Conservation (phyloP, 1,140 invertebrate genomes). For the Macrostomum lignano region DNA sequence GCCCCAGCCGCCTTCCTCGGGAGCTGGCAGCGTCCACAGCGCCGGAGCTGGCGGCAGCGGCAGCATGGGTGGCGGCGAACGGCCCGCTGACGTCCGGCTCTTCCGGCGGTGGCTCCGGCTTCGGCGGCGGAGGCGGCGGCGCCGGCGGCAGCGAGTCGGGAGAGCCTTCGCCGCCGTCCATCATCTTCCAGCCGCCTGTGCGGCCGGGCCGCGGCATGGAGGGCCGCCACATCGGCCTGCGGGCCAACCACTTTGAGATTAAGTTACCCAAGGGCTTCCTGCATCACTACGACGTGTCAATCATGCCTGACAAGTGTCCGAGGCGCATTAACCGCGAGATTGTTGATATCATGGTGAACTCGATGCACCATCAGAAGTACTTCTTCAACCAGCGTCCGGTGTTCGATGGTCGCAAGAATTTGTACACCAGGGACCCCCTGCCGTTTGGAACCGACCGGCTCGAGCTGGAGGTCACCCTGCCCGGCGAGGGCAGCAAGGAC, state of each 20-base stretch:
- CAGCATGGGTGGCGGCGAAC: no score
- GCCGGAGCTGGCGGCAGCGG: no score
- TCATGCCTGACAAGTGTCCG: conserved; percentile 96
- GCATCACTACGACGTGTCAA: conserved; percentile 81
- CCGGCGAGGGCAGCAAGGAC: conserved; percentile 92
- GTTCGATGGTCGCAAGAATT: conserved; percentile 79
- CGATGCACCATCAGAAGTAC: conserved; percentile 68
- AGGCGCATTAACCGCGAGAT: conserved; percentile 92
- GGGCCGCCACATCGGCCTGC: conserved; percentile 63
- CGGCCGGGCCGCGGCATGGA: conserved; percentile 59
- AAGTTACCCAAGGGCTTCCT: conserved; percentile 91
- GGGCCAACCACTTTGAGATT: conserved; percentile 98
- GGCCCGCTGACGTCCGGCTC: no score
- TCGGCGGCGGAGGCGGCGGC: no score
- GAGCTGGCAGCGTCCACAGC: no score
- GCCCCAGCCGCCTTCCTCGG: no score
- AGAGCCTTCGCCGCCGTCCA: no score
- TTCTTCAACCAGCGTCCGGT: conserved; percentile 87
- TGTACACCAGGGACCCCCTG: conserved; percentile 82
- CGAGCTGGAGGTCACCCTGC: conserved; percentile 75
- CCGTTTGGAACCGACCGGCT: conserved; percentile 78
- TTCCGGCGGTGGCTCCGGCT: no score
- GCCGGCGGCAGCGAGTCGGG: no score
- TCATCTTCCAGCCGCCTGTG: conserved; percentile 16
- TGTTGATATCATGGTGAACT: conserved; percentile 93